These are phyloP conservation scores for Hippopotamyrus pictus DNA, from an alignment of 2,797 vertebrate species.

Conservation along the genomic window DNA sequence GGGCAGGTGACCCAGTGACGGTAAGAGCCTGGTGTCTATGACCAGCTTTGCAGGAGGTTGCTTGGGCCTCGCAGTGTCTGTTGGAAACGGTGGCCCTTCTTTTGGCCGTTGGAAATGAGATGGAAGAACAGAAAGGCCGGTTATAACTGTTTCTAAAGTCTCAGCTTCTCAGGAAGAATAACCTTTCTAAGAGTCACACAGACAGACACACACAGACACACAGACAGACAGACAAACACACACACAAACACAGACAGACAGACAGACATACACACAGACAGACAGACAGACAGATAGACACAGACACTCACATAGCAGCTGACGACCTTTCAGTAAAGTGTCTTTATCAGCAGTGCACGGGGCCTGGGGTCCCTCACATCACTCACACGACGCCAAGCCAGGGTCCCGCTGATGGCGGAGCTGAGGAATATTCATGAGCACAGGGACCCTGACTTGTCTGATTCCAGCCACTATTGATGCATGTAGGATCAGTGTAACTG, in stretches of 20 bases:
- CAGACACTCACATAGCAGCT: neutral
- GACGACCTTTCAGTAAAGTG: neutral
- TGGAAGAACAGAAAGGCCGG: neutral
- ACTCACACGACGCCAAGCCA: neutral
- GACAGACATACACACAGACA: neutral
- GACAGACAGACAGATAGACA: neutral
- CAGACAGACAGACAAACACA: too few relatives aligned
- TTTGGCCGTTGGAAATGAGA: neutral
- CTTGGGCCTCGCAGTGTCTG: neutral
- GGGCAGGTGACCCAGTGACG: neutral
- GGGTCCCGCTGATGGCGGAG: neutral
- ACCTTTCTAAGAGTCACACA: neutral
- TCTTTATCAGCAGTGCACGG: neutral
- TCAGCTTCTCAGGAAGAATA: neutral
- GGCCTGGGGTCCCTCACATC: neutral
- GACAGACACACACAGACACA: neutral
- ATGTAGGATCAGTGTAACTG: conserved; percentile 6
- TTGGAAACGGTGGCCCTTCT: neutral
- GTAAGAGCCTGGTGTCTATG: neutral
- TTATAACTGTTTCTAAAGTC: neutral
- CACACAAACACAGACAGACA: neutral
- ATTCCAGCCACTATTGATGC: conserved; percentile 8
- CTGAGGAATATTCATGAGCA: conserved; percentile 1
- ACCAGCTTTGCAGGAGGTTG: neutral
- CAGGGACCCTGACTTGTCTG: conserved; percentile 4